phyloP scores from a whole-genome alignment of 2,797 vertebrate species.

The Dermochelys coriacea region DNA sequence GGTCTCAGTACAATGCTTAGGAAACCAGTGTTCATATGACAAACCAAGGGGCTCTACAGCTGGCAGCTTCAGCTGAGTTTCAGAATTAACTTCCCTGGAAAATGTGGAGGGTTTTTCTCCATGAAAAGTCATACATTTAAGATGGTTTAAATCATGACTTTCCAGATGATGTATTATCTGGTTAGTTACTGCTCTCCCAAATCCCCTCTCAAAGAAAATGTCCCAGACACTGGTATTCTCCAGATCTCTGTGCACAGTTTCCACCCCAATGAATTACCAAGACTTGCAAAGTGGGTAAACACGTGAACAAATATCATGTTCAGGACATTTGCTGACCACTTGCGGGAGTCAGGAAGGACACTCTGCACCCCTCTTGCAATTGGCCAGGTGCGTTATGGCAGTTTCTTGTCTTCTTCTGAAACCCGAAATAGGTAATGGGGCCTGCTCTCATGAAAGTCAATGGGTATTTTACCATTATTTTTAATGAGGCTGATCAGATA shows the following conservation, averaged over 20 bases:
- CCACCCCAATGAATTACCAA: neutral
- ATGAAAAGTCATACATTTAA: neutral
- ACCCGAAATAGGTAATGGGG: neutral
- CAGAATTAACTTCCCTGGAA: neutral
- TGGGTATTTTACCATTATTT: neutral
- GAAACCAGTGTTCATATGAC: neutral
- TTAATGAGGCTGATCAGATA: neutral
- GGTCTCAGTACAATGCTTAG: neutral
- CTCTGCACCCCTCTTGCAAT: neutral
- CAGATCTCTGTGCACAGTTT: neutral
- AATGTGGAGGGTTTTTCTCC: neutral
- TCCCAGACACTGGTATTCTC: neutral
- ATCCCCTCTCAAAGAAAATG: neutral
- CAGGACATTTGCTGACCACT: neutral
- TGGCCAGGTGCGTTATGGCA: neutral
- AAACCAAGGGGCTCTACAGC: neutral
- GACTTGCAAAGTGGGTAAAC: neutral
- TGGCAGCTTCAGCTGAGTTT: neutral
- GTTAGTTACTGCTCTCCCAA: neutral
- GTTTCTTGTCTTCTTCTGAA: neutral
- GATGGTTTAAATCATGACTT: neutral
- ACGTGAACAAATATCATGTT: neutral
- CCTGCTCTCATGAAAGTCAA: neutral
- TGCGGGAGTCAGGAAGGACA: neutral
- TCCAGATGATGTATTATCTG: neutral